Evolutionary conservation across 2,797 vertebrate genomes (phyloP), one percentile per base, ranked within the genome.

Genomic region (Enteromius argenteus): DNA sequence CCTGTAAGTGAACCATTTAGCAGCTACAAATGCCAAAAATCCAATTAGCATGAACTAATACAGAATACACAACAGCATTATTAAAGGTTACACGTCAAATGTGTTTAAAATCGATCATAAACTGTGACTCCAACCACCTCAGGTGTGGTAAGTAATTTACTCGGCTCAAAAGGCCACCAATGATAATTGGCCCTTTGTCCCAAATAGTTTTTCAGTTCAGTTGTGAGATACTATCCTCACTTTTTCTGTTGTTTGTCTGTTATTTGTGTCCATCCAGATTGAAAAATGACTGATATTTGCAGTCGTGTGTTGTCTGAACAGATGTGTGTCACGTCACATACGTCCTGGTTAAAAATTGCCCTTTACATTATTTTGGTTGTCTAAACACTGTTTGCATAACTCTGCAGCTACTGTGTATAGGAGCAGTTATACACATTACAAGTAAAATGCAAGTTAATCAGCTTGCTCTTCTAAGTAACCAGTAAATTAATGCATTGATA

Each of bases 251-350:
- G 11, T 60, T 60, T 79, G 51, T 58, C 60, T 62, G 71, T 71
- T 83, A 68, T 89, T 92, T 77, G 88, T 69, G 72, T 84, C 86
- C 68, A 75, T 71, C 81, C 60, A 58, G 42, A 78, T 79, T 76
- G 84, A 86, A 83, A 75, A 89, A 87, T 88, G 73, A 85, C 87
- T 91, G 89, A 87, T 69, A 79, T 77, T 69, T 39, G 68, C 80
- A 89, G 81, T 60, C 85, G 86, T 76, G 89, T 46, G 27, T 51
- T 76, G 21, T 56, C 35, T 56, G 32, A 84, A 74, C 66, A 66
- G 42, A 21, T 75, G 42, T 67, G 62, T 69, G 79, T 32, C 44
- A 44, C 4, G 13, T 27, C 27, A 27, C 27, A 27, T 27, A 27
- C 27, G 27, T 27, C 27, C 27, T 27, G 27, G 27, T 27, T 27